Evolutionary conservation across 2,113 vertebrate genomes (phyloP).

Genomic region (Corvus hawaiiensis): DNA sequence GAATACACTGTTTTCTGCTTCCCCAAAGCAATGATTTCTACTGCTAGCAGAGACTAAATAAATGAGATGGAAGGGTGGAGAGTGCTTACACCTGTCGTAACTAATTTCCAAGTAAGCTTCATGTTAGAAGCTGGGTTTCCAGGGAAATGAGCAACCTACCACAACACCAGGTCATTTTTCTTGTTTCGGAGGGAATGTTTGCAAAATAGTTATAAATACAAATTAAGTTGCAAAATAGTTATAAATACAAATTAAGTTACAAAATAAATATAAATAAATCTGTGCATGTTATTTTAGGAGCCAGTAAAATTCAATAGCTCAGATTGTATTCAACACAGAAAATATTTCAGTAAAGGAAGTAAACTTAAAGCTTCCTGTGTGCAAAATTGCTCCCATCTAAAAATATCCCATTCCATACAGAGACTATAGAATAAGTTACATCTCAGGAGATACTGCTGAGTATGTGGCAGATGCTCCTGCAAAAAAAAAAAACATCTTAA

Average conservation of each 20-base stretch:
- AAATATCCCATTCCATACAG: neutral
- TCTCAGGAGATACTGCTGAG: neutral
- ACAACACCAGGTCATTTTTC: neutral
- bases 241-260: neutral
- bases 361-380: neutral
- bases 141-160: neutral
- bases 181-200: neutral
- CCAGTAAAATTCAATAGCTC: neutral
- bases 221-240: neutral
- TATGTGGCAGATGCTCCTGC: neutral
- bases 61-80: slow-evolving; percentile 58
- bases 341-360: neutral
- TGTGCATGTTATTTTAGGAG: neutral
- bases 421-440: neutral
- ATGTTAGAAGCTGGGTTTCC: slow-evolving; percentile 14
- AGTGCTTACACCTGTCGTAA: slow-evolving; percentile 50
- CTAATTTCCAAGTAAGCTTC: slow-evolving; percentile 33
- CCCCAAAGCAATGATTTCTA: slow-evolving; percentile 29
- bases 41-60: slow-evolving; percentile 48
- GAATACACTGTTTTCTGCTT: slow-evolving; percentile 53
- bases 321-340: neutral
- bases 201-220: neutral
- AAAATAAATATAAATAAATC: neutral
- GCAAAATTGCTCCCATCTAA: neutral
- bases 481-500: neutral